Conservation (phyloP, 2,797 vertebrate species). For the Dromococcyx pavoninus region DNA sequence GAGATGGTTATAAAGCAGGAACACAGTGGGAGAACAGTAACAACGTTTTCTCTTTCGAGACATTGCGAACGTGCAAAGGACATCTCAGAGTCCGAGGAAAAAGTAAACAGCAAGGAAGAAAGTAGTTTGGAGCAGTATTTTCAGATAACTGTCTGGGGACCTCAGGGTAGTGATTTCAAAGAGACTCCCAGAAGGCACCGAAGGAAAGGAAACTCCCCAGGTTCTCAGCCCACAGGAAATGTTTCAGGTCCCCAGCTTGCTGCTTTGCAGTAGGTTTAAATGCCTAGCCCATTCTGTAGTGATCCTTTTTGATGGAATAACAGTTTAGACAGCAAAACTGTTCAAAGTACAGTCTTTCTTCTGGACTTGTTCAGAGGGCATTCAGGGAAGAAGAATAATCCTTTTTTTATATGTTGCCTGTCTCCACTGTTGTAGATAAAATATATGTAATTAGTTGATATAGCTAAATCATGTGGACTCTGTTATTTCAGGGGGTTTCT, state of each 20-base stretch:
- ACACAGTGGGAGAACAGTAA: neutral
- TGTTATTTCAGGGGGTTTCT: neutral
- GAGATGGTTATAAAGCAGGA: neutral
- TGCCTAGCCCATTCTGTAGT: neutral
- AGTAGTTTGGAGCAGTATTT: neutral
- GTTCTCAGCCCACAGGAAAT: neutral
- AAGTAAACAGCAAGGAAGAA: neutral
- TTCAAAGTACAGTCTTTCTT: neutral
- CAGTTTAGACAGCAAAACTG: neutral
- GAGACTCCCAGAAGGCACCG: neutral
- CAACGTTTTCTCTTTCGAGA: neutral
- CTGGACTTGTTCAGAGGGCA: neutral
- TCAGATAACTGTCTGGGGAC: neutral
- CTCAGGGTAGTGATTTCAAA: neutral
- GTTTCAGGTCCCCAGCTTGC: neutral
- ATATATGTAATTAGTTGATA: neutral
- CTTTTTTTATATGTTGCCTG: neutral
- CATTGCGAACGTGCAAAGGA: neutral
- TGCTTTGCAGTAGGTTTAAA: neutral
- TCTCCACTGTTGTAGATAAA: neutral
- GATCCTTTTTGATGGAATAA: conserved; percentile 1
- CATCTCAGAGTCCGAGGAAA: neutral
- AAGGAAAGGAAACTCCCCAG: neutral
- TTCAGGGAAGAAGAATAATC: neutral
- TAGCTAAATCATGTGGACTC: neutral